Percentiles rank a stretch among this genome's conserved stretches.
phyloP scores from a whole-genome alignment of 2,888 invertebrate genomes.

The Nomada hirtipes region DNA sequence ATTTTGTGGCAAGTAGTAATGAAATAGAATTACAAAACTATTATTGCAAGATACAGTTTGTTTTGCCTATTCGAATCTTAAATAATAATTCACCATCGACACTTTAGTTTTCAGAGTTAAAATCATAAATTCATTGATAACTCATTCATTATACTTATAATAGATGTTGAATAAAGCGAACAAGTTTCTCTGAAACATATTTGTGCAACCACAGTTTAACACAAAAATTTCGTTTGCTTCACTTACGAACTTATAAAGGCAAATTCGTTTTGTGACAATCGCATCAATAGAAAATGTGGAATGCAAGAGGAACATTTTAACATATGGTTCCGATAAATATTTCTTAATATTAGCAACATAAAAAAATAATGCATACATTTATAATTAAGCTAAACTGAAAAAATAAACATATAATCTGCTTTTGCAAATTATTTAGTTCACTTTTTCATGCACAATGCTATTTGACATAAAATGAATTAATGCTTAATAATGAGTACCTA shows the following conservation, averaged over 20 bases:
- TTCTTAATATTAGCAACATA: constrained; percentile 37
- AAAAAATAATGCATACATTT: constrained; percentile 35
- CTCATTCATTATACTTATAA: constrained; percentile 54
- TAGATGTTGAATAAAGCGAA: constrained; percentile 69
- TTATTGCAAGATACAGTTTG: not conserved
- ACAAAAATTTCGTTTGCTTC: constrained; percentile 54
- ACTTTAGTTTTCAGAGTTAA: constrained; percentile 68
- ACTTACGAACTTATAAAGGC: constrained; percentile 70
- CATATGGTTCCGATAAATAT: constrained; percentile 23
- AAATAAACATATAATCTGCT: constrained; percentile 39
- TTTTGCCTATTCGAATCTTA: not conserved
- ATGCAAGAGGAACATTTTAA: constrained; percentile 21
- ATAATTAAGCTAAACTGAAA: constrained; percentile 22
- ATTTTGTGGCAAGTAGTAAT: not conserved
- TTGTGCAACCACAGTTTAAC: constrained; percentile 49
- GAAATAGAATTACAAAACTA: constrained; percentile 9
- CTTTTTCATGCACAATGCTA: not conserved
- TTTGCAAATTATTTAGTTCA: constrained; percentile 19
- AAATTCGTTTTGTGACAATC: constrained; percentile 67
- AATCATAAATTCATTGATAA: constrained; percentile 46
- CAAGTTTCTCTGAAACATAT: constrained; percentile 59
- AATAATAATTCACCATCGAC: constrained; percentile 7
- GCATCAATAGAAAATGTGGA: constrained; percentile 31
- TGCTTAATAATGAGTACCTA: constrained; percentile 31
- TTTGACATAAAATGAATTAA: constrained; percentile 18